phyloP scores from a whole-genome alignment of 2,113 vertebrate species.

The Psilopogon haemacephalus region DNA sequence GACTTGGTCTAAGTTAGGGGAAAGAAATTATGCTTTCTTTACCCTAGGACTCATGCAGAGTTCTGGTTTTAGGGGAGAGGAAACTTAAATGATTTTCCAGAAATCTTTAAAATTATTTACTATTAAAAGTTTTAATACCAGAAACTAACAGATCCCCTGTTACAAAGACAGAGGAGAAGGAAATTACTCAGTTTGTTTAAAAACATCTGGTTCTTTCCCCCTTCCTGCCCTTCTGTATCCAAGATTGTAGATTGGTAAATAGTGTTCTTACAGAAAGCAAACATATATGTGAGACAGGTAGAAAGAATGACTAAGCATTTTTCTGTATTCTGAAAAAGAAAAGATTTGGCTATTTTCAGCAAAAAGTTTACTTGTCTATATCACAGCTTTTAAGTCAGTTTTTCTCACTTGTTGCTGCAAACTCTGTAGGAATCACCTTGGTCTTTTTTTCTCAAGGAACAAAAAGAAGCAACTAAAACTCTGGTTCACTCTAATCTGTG shows the following conservation, averaged over 20 bases:
- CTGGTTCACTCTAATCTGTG: background rate
- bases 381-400: background rate
- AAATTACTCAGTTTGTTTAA: background rate
- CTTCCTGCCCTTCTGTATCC: background rate
- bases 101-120: background rate
- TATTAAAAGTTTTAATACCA: background rate
- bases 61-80: background rate
- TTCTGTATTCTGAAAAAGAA: background rate
- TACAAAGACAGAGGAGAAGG: background rate
- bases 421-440: background rate
- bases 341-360: background rate
- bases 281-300: background rate
- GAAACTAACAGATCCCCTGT: background rate
- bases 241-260: background rate
- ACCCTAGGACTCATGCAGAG: background rate
- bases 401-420: background rate
- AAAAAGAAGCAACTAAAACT: background rate
- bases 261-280: background rate
- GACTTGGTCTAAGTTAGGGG: background rate
- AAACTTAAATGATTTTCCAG: background rate
- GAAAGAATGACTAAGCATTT: background rate
- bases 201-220: background rate
- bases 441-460: background rate
- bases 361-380: background rate
- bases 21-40: background rate